Evolutionary conservation across 2,113 vertebrate genomes (phyloP).

Genomic region (Rhinichthys klamathensis): DNA sequence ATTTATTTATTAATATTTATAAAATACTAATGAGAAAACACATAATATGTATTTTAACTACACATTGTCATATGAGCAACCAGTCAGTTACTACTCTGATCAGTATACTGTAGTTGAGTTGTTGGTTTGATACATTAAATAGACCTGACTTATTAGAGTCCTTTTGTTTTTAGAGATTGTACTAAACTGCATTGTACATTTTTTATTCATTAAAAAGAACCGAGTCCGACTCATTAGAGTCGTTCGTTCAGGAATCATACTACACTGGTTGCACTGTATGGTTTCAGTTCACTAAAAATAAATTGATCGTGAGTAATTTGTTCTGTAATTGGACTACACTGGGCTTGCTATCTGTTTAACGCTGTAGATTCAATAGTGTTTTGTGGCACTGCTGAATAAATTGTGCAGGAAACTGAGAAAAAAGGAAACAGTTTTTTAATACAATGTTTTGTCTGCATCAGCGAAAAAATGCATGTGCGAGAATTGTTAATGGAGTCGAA

Average conservation of each 20-base stretch:
- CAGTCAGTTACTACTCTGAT: too few relatives aligned
- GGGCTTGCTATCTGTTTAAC: neutral
- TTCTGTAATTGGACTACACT: neutral
- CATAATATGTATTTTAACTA: neutral
- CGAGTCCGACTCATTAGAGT: neutral
- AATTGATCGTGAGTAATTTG: neutral
- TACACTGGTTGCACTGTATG: neutral
- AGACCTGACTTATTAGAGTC: neutral
- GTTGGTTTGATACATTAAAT: neutral
- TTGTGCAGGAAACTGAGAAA: neutral
- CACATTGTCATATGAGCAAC: neutral
- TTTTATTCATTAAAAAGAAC: neutral
- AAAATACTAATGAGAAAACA: neutral
- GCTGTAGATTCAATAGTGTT: neutral
- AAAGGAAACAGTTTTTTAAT: neutral
- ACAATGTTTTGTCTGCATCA: neutral
- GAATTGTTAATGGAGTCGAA: neutral
- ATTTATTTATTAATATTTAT: neutral
- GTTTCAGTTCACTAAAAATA: neutral
- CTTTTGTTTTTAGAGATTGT: neutral
- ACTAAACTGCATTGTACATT: neutral
- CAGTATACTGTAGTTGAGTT: neutral
- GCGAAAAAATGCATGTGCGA: neutral
- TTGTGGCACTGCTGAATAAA: neutral
- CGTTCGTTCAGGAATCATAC: neutral